A percentile compares a stretch with the other conserved stretches of the same genome.
Evolutionary conservation across 2,888 invertebrate species (phyloP).

Genomic region (Sinhomidia bicolor): DNA sequence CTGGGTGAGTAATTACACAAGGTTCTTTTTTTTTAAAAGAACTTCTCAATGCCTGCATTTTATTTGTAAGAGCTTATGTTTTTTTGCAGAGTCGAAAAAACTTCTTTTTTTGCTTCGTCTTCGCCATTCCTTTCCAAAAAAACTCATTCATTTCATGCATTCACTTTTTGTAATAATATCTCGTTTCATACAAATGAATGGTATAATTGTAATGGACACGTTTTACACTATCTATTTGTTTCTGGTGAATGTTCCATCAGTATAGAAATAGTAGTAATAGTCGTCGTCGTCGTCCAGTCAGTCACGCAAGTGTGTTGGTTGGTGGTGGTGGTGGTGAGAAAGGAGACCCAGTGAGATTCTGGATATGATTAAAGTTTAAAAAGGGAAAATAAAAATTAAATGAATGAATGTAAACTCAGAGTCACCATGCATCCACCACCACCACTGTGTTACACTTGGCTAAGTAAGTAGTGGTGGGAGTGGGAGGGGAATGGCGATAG

Average conservation of each 20-base stretch:
- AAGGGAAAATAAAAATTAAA: constrained; percentile 29
- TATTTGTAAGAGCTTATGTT: no score
- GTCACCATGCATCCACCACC: background rate
- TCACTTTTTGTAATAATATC: background rate
- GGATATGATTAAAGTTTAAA: background rate
- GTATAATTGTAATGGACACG: background rate
- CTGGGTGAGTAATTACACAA: background rate
- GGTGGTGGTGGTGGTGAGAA: background rate
- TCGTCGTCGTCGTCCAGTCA: background rate
- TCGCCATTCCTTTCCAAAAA: no score
- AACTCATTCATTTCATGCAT: background rate
- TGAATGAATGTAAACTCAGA: constrained; percentile 1
- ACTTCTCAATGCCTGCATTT: no score
- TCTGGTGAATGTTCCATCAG: no score
- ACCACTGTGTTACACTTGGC: constrained; percentile 27
- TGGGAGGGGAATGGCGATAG: constrained; percentile 15
- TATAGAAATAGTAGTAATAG: no score
- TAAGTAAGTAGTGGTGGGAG: no score
- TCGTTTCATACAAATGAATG: background rate
- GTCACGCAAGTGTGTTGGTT: background rate
- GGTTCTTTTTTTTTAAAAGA: background rate
- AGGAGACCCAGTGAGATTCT: background rate
- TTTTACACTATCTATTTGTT: no score
- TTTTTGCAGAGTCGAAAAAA: background rate
- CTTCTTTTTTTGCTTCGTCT: background rate